Evolutionary conservation across 1,140 invertebrate species (phyloP).

Genomic region (Aphidius gifuensis): DNA sequence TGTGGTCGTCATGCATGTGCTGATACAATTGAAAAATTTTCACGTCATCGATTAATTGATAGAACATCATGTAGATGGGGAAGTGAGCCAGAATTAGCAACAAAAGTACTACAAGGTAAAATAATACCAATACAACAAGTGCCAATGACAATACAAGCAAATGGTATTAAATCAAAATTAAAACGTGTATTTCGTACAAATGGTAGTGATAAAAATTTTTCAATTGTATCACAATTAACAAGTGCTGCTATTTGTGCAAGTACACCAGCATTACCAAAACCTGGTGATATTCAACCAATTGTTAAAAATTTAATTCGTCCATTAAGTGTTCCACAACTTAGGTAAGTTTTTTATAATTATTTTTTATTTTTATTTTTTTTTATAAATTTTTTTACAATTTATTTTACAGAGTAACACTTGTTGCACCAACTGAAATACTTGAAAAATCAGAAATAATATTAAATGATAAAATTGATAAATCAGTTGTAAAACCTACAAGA

Average conservation of each 20-base stretch:
- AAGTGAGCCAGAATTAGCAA: constrained; percentile 58
- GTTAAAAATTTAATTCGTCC: constrained; percentile 60
- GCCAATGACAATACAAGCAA: constrained; percentile 35
- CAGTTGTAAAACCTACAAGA: constrained; percentile 43
- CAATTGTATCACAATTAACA: constrained; percentile 61
- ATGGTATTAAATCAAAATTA: constrained; percentile 59
- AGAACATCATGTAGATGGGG: constrained; percentile 60
- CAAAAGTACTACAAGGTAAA: constrained; percentile 55
- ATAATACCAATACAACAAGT: constrained; percentile 43
- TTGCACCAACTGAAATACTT: constrained; percentile 42
- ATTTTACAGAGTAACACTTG: constrained; percentile 47
- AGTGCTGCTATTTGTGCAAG: constrained; percentile 63
- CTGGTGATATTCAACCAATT: constrained; percentile 49
- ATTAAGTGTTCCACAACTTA: constrained; percentile 60
- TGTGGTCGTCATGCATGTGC: constrained; percentile 73
- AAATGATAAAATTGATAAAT: constrained; percentile 41
- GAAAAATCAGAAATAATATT: constrained; percentile 42
- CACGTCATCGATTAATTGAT: constrained; percentile 59
- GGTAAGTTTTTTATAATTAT: constrained; percentile 31
- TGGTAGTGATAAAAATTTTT: constrained; percentile 49
- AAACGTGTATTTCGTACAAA: constrained; percentile 58
- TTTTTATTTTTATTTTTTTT: not conserved
- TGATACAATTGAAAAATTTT: constrained; percentile 71
- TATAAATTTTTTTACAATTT: constrained; percentile 15
- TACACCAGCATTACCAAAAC: constrained; percentile 60